Percentiles rank a stretch among this genome's conserved stretches.
phyloP scores from a whole-genome alignment of 2,888 invertebrate genomes.

The Ormyrus rosae region DNA sequence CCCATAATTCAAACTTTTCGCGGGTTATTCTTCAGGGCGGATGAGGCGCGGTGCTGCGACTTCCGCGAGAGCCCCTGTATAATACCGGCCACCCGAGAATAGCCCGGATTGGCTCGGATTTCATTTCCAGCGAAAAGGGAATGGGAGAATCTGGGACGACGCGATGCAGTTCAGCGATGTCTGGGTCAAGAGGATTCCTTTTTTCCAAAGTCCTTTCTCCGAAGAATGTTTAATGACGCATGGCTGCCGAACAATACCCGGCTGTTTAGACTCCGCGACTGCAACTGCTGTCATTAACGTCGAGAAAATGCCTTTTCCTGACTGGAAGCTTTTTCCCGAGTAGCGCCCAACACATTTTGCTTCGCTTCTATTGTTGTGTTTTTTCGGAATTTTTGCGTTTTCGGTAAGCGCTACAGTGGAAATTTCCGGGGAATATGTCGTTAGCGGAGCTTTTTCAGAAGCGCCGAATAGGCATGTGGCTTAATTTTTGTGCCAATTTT shows the following conservation, averaged over 20 bases:
- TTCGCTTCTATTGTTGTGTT: too few relatives aligned
- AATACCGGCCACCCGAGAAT: not conserved
- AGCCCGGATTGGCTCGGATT: conserved; percentile 36
- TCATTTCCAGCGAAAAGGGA: not conserved
- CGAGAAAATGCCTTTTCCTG: too few relatives aligned
- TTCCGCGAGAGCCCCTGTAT: not conserved
- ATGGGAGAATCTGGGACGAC: not conserved
- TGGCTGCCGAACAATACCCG: conserved; percentile 4
- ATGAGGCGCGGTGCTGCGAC: not conserved
- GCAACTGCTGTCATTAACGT: too few relatives aligned
- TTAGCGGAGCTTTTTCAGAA: too few relatives aligned
- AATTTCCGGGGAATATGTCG: too few relatives aligned
- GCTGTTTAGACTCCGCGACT: too few relatives aligned
- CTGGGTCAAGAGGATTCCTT: not conserved
- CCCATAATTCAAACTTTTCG: conserved; percentile 69
- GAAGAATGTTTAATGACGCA: not conserved
- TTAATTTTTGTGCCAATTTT: too few relatives aligned
- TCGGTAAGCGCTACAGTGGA: too few relatives aligned
- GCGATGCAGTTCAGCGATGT: not conserved
- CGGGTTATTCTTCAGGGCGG: conserved; percentile 27
- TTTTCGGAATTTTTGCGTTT: too few relatives aligned
- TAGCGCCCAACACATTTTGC: too few relatives aligned
- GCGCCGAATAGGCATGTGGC: too few relatives aligned
- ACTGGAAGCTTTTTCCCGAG: too few relatives aligned
- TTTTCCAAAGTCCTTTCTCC: not conserved